phyloP scores from a whole-genome alignment of 2,797 vertebrate genomes.

The Pithecia hirsuta region DNA sequence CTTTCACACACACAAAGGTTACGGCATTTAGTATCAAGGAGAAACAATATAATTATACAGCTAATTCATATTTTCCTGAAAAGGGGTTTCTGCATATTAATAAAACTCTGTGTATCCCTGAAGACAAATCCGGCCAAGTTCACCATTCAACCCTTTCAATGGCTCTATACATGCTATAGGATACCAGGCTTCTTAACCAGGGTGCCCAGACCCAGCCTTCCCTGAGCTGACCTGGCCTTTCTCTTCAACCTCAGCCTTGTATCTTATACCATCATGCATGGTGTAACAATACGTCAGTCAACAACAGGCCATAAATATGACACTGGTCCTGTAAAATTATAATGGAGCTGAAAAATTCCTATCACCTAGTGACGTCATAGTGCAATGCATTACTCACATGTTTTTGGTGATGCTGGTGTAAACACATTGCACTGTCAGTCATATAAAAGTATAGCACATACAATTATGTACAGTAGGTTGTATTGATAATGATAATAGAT shows the following conservation, averaged over 20 bases:
- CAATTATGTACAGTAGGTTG: background rate
- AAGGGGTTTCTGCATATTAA: background rate
- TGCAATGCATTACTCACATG: background rate
- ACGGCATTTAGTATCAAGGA: background rate
- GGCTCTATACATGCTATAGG: background rate
- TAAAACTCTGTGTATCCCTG: background rate
- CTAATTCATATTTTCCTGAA: background rate
- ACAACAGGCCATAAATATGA: background rate
- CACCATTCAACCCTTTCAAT: no score
- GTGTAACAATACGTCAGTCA: background rate
- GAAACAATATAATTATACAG: background rate
- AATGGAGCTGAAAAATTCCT: background rate
- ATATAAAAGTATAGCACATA: background rate
- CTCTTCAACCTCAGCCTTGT: background rate
- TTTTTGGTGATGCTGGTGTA: background rate
- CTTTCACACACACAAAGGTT: background rate
- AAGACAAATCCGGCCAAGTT: background rate
- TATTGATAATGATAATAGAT: background rate
- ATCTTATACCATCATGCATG: background rate
- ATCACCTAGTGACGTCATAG: background rate
- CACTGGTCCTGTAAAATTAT: background rate
- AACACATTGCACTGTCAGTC: background rate
- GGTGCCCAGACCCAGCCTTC: rapidly evolving
- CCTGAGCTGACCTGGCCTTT: background rate
- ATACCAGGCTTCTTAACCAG: background rate